Percentiles rank a stretch among this genome's conserved stretches.
These are phyloP conservation scores for Drosophila guanche DNA, from an alignment of 1,140 invertebrate genomes.

Conservation along the genomic window DNA sequence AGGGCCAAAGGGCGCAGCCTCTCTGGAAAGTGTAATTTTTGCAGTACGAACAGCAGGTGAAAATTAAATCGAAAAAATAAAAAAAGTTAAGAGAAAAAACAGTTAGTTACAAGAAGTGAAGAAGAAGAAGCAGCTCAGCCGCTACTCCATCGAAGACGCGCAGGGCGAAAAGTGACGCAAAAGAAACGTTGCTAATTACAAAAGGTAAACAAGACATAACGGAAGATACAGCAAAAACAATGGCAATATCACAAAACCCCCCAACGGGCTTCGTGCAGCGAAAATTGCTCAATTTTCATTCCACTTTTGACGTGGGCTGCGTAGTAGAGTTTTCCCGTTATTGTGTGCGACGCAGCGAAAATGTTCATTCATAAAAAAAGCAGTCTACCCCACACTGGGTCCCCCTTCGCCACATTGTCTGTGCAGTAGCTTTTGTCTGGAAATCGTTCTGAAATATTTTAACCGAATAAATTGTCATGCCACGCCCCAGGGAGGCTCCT, in stretches of 20 bases:
- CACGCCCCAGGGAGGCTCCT: conserved; percentile 18
- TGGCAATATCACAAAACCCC: conserved; percentile 1
- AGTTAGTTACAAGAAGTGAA: conserved; percentile 19
- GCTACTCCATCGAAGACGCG: conserved; percentile 21
- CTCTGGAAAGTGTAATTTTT: conserved; percentile 26
- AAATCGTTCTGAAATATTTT: not conserved
- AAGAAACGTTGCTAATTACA: conserved; percentile 53
- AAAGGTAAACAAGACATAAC: conserved; percentile 48
- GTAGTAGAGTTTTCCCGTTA: conserved; percentile 36
- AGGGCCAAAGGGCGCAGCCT: conserved; percentile 40
- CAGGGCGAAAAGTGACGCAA: conserved; percentile 43
- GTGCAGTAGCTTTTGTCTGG: not conserved
- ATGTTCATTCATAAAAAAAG: conserved; percentile 70
- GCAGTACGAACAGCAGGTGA: conserved; percentile 42
- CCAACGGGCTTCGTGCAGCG: too few species aligned
- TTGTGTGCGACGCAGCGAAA: conserved; percentile 34
- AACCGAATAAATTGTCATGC: conserved; percentile 4
- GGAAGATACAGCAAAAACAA: not conserved
- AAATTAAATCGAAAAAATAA: conserved; percentile 14
- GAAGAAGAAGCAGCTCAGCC: conserved; percentile 17
- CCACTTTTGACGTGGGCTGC: conserved; percentile 1
- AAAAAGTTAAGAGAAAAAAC: conserved; percentile 11
- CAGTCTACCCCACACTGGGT: conserved; percentile 2
- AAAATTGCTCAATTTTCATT: not conserved
- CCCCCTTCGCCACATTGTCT: not conserved